Conservation (phyloP, 2,888 invertebrate genomes). For the Stenotaenia linearis region DNA sequence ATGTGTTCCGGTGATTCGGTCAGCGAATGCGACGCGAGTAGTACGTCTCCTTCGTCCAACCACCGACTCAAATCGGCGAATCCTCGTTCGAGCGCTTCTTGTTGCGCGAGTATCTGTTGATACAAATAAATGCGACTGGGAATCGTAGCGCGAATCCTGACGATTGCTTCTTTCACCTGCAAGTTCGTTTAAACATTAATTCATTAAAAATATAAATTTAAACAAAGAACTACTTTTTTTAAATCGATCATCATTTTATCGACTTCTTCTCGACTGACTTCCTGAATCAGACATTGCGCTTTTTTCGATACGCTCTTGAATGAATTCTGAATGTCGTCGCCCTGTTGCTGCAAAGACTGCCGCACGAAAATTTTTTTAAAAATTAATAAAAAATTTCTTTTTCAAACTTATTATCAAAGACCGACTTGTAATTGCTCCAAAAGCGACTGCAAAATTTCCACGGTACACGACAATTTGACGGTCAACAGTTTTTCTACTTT, state of each 20-base stretch:
- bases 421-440: constrained; percentile 63
- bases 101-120: constrained; percentile 73
- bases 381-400: not conserved
- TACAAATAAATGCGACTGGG: constrained; percentile 75
- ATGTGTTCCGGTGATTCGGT: constrained; percentile 65
- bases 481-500: constrained; percentile 66
- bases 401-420: not conserved
- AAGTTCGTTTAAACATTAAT: not conserved
- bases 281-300: constrained; percentile 83
- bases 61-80: constrained; percentile 78
- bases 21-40: constrained; percentile 58
- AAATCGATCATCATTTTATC: constrained; percentile 81
- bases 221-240: too few species aligned
- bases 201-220: not conserved
- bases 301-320: constrained; percentile 87
- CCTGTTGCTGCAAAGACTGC: constrained; percentile 68
- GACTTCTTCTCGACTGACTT: constrained; percentile 82
- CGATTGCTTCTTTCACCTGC: constrained; percentile 62
- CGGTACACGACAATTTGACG: constrained; percentile 65
- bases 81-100: constrained; percentile 81
- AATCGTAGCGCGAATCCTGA: constrained; percentile 73
- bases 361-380: not conserved
- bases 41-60: constrained; percentile 75
- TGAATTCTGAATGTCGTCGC: constrained; percentile 78
- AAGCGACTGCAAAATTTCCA: constrained; percentile 71